phyloP scores from a whole-genome alignment of 1,140 invertebrate genomes.

The Dendrolimus kikuchii region DNA sequence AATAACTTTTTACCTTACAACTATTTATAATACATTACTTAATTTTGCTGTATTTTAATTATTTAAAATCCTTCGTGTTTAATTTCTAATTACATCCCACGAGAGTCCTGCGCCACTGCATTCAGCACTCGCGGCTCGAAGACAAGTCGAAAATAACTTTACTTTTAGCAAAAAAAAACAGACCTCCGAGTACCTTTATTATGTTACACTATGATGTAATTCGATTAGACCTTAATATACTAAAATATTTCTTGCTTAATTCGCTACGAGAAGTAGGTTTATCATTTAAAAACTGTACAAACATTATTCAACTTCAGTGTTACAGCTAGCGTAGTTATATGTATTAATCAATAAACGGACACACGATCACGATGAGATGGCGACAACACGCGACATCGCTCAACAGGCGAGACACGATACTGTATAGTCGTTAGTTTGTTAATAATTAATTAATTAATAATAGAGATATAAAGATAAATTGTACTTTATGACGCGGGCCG shows the following conservation, averaged over 20 bases:
- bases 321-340: conserved; percentile 44
- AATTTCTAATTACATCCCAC: conserved; percentile 62
- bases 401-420: conserved; percentile 40
- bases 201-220: conserved; percentile 66
- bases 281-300: conserved; percentile 70
- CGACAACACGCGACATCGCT: conserved; percentile 31
- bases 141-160: conserved; percentile 42
- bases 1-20: conserved; percentile 70
- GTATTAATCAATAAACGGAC: conserved; percentile 26
- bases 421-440: conserved; percentile 23
- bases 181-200: conserved; percentile 44
- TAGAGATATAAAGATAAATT: conserved; percentile 45
- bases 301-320: conserved; percentile 44
- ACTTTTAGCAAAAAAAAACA: conserved; percentile 24
- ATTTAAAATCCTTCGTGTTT: conserved; percentile 66
- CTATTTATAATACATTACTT: conserved; percentile 72
- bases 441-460: conserved; percentile 29
- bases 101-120: conserved; percentile 51
- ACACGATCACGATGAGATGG: conserved; percentile 19
- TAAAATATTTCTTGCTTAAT: conserved; percentile 69
- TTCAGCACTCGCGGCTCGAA: conserved; percentile 16
- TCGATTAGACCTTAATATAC: conserved; percentile 70
- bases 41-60: conserved; percentile 63
- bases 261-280: conserved; percentile 55
- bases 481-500: conserved; percentile 45